A percentile compares a stretch with the other conserved stretches of the same genome.
Evolutionary conservation across 2,888 invertebrate genomes (phyloP).

Genomic region (Dasysyrphus albostriatus): DNA sequence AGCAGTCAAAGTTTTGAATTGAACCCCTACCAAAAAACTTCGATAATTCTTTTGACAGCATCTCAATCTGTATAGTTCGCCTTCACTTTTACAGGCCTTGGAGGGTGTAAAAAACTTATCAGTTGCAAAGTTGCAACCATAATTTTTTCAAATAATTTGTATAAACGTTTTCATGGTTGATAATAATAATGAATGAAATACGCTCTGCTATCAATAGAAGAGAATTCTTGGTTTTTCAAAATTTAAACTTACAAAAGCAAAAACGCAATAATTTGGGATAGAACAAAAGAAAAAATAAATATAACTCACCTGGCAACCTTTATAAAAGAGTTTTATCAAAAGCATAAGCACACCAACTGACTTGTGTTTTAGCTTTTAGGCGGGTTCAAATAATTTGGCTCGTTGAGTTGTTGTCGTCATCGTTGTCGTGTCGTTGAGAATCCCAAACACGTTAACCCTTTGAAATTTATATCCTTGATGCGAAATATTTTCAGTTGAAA

Average conservation of each 20-base stretch:
- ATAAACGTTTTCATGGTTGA: too few relatives aligned
- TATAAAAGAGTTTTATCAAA: neutral
- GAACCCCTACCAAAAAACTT: too few relatives aligned
- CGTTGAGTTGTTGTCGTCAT: constrained; percentile 31
- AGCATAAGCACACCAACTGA: constrained; percentile 14
- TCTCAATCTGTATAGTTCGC: too few relatives aligned
- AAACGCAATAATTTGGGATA: neutral
- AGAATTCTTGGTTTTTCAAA: too few relatives aligned
- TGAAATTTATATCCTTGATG: constrained; percentile 76
- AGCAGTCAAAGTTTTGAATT: neutral
- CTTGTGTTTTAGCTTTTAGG: constrained; percentile 60
- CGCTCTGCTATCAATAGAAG: too few relatives aligned
- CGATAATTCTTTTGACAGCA: too few relatives aligned
- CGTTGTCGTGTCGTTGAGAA: constrained; percentile 53
- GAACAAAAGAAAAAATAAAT: too few relatives aligned
- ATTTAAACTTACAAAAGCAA: neutral
- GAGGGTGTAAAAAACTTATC: too few relatives aligned
- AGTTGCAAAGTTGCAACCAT: too few relatives aligned
- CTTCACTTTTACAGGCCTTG: too few relatives aligned
- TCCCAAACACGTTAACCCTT: constrained; percentile 74
- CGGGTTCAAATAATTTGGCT: constrained; percentile 69
- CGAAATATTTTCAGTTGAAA: constrained; percentile 54
- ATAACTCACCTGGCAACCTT: constrained; percentile 10
- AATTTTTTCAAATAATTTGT: too few relatives aligned
- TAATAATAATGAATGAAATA: too few relatives aligned